Evolutionary conservation across 2,888 invertebrate species (phyloP), one percentile per base, ranked within the genome.

Genomic region (Xestoiulus laeticollis): DNA sequence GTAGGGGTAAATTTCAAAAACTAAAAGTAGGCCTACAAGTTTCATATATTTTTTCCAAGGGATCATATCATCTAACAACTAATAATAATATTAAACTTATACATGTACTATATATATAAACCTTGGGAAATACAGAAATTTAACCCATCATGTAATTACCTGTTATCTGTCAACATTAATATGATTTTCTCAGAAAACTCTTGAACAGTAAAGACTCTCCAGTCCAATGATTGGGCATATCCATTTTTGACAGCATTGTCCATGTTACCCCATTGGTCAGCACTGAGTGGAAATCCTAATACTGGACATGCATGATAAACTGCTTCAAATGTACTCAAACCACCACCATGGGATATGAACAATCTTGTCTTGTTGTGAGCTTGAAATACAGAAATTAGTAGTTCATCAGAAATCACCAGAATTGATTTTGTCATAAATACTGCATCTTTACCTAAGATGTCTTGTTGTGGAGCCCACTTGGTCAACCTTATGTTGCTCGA

Each of bases 391-490:
- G 14, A 1, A 83, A 83, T 22, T 78, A 78, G 4, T 83, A 26
- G 22, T 48, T 53, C 19, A 85, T 85, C 4, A 26, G 26, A 68
- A 68, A 38, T 6, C 6, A 38, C 33, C 33, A 38, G 33, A n/a
- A n/a, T n/a, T n/a, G n/a, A n/a, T n/a, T n/a, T 48, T 53, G 4
- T 53, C 5, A 53, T 5, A 53, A 14, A 43, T 44, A 44, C 68
- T 26, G 26, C 5, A 1, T 4, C 14, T 26, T 32, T 33, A 87
- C 87, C 87, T 10, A 87, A 33, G 16, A 87, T 33, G 32, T 87
- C 87, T 10, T 87, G 87, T 19, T 87, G 87, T n/a, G 87, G 87
- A 0, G 87, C 87, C 87, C 87, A 87, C 32, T 87, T 59, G 1
- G 59, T 48, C 5, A 87, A 26, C 38, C 22, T 87, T 16, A 87